Percentiles rank a stretch among this genome's conserved stretches.
Conservation (phyloP, 1,140 invertebrate species). For the Dendrolimus kikuchii region DNA sequence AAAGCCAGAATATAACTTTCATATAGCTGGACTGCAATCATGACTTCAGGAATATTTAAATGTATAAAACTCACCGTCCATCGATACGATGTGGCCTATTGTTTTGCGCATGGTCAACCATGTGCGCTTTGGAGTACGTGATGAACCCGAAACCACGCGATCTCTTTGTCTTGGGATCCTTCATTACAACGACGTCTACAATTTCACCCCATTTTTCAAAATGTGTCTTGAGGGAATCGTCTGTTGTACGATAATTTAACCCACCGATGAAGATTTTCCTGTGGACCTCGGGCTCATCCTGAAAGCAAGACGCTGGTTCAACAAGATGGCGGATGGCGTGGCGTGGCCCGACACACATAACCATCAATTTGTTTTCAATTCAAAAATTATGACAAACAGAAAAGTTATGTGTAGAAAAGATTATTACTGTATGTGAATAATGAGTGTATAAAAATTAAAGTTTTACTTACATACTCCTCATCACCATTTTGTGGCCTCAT, state of each 20-base stretch:
- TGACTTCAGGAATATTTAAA: constrained; percentile 2
- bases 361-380: too few relatives aligned
- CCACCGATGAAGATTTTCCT: constrained; percentile 98
- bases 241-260: constrained; percentile 94
- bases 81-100: constrained; percentile 82
- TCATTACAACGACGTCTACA: constrained; percentile 98
- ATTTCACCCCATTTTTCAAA: constrained; percentile 98
- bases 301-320: constrained; percentile 41
- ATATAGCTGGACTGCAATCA: constrained; percentile 60
- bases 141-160: constrained; percentile 98
- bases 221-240: constrained; percentile 93
- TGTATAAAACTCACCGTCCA: constrained; percentile 67
- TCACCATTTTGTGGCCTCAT: constrained; percentile 65
- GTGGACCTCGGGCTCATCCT: constrained; percentile 91
- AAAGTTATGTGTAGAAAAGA: too few relatives aligned
- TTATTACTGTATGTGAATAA: too few relatives aligned
- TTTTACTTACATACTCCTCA: constrained; percentile 59
- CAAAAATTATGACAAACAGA: too few relatives aligned
- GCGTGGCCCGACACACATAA: constrained; percentile 1
- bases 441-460: constrained; percentile 1
- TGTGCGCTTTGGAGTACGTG: constrained; percentile 91
- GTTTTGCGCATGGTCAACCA: constrained; percentile 96
- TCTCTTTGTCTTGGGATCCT: constrained; percentile 92
- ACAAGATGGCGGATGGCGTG: constrained; percentile 59
- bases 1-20: constrained; percentile 42